Base-by-base conservation (phyloP, 2,797 vertebrate species). In the Premnoplex brunnescens region DNA sequence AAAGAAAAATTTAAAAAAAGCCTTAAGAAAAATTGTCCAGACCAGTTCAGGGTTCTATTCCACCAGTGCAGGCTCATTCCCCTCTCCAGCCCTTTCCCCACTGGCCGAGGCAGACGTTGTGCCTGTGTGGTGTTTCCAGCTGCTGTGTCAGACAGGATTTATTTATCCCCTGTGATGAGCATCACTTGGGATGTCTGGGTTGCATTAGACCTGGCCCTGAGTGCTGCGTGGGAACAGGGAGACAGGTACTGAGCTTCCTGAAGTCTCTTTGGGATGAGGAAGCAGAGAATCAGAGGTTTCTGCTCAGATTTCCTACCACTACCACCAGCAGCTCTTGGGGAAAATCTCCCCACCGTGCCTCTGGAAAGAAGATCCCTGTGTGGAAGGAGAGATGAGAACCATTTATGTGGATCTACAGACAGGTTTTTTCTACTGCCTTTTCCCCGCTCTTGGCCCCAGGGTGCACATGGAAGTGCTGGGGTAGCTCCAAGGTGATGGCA, bases 311-410 rank as follows among this genome's bases (percentile, higher is more conserved):
- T 75, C 34, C 62, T 75, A 46, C 23, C 10, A 5, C 6, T 69
- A 41, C 24, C 27, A 23, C 23, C 0, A 1, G 0, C 0, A 86
- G 2, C 30, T 43, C 39, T 48, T n/a, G 0, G 2, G 14, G 17
- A 77, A 44, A 68, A 83, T 14, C 9, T 76, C 52, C 19, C 8
- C 9, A 17, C 30, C 24, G 5, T 2, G 21, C 3, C 22, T 27
- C 19, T 7, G 30, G 24, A 16, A 63, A 73, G 39, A 41, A 66
- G 44, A 60, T 26, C 21, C 46, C 63, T 30, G 32, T 26, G 72
- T 51, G 64, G 58, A 80, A 59, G 56, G 56, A 77, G 44, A 74
- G 72, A 19, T n/a, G 24, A 76, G 21, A 41, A 15, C 10, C 32
- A 46, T 0, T 0, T 12, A 16, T 0, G 7, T 21, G 41, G 26